These are phyloP conservation scores for Anableps anableps DNA, from an alignment of 2,797 vertebrate species.

Conservation along the genomic window DNA sequence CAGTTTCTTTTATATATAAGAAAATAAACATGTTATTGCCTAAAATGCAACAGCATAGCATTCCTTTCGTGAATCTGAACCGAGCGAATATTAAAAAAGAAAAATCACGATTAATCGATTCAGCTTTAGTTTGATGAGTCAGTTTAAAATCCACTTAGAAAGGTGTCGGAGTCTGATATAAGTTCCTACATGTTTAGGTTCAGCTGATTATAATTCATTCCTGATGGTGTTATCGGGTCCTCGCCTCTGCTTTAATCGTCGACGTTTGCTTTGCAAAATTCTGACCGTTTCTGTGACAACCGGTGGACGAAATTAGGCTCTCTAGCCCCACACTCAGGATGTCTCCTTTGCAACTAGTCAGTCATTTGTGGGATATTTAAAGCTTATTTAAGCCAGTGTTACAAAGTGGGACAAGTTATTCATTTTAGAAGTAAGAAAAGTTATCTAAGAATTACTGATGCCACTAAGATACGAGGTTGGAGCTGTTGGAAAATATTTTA, in stretches of 20 bases:
- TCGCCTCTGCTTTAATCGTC: neutral
- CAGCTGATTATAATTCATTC: neutral
- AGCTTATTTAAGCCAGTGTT: neutral
- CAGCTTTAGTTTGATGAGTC: no score
- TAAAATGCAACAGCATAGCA: no score
- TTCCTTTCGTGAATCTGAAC: no score
- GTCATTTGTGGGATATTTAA: neutral
- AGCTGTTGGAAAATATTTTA: neutral
- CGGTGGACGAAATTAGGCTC: neutral
- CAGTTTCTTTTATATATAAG: no score
- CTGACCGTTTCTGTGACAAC: neutral
- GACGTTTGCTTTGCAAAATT: neutral
- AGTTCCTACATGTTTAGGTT: neutral
- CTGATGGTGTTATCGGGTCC: neutral
- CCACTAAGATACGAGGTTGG: neutral
- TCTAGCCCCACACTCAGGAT: neutral
- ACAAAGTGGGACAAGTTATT: neutral
- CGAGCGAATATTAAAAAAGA: no score
- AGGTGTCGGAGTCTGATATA: neutral
- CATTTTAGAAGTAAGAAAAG: neutral
- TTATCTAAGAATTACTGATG: neutral
- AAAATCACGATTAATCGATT: no score
- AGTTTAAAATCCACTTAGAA: neutral
- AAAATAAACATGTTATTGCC: no score
- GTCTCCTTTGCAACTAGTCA: neutral